Conservation (phyloP, 2,113 vertebrate genomes). For the Ammodytes dubius region DNA sequence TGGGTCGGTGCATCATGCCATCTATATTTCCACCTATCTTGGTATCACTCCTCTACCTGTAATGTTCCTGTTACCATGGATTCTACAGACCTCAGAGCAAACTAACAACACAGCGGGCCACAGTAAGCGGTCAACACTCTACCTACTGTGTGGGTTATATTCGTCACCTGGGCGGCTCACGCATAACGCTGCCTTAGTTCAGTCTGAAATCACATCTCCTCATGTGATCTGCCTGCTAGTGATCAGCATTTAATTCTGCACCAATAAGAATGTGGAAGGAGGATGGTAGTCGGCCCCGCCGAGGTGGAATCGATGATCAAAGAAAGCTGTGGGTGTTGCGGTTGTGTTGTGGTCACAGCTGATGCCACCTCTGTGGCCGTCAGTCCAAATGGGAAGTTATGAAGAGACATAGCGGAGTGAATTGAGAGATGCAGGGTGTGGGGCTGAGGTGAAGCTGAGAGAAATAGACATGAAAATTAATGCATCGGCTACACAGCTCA, state of each 20-base stretch:
- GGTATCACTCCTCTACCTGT: not conserved
- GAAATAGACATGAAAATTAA: slow-evolving; percentile 34
- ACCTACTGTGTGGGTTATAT: slow-evolving; percentile 52
- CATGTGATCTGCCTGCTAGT: slow-evolving; percentile 34
- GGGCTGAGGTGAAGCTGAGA: slow-evolving; percentile 16
- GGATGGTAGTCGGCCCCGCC: slow-evolving; percentile 34
- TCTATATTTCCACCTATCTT: slow-evolving; percentile 5
- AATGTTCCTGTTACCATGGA: slow-evolving; percentile 54
- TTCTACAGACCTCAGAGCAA: slow-evolving; percentile 45
- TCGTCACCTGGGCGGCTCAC: slow-evolving; percentile 25
- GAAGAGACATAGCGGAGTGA: slow-evolving; percentile 19
- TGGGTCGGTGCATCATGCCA: too few relatives aligned
- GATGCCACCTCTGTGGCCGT: slow-evolving; percentile 37
- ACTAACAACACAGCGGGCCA: slow-evolving; percentile 42
- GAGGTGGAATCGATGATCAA: slow-evolving; percentile 58
- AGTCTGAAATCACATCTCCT: slow-evolving; percentile 35
- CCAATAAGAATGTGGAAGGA: slow-evolving; percentile 16
- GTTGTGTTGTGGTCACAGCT: slow-evolving; percentile 48
- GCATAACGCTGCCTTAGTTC: slow-evolving; percentile 10
- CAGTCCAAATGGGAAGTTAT: slow-evolving; percentile 41
- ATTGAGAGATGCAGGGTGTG: slow-evolving; percentile 16
- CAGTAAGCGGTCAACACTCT: slow-evolving; percentile 35
- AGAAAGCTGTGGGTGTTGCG: slow-evolving; percentile 34
- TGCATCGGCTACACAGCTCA: slow-evolving; percentile 28
- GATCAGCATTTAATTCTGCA: slow-evolving; percentile 50